Evolutionary conservation across 2,797 vertebrate species (phyloP), one percentile per base, ranked within the genome.

Genomic region (Cottoperca gobio): DNA sequence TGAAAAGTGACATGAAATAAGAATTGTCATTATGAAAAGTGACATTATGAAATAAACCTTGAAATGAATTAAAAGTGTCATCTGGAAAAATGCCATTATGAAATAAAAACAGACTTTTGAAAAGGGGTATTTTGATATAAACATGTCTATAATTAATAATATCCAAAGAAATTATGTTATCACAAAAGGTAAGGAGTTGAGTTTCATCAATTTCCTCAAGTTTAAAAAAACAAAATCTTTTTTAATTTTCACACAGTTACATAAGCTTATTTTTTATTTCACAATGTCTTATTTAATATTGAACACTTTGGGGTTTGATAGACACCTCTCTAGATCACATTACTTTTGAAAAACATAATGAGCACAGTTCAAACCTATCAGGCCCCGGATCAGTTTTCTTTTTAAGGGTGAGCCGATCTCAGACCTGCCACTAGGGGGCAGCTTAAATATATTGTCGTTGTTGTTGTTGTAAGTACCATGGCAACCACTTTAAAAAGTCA

Each of bases 341-440:
- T 6, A 43, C 23, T 46, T 62, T 65, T 73, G 72, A n/a, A 28
- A 12, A 70, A 68, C 43, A 78, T 48, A 74, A 70, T 73, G 78
- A 17, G 45, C 61, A 70, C 61, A 72, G 26, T 57, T 81, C 24
- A 69, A 83, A 72, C 49, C 24, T 53, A 53, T 33, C 79, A 83
- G 85, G 84, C 73, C 88, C 74, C 31, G 74, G 82, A 86, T 88
- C 79, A 88, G 79, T 73, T 74, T 60, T 66, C 16, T 33, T 43
- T 45, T 79, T 43, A 19, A 57, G 13, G 60, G 35, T 70, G 61
- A 68, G 60, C 86, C 85, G 80, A 82, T 87, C 80, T 85, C 71
- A 82, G 78, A 89, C 76, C 78, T 79, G 87, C 83, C 90, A 79
- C 89, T 82, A 88, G 82, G 79, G 83, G 80, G 87, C 86, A 85